phyloP scores from a whole-genome alignment of 2,888 invertebrate genomes.

The Pelosia muscerda region DNA sequence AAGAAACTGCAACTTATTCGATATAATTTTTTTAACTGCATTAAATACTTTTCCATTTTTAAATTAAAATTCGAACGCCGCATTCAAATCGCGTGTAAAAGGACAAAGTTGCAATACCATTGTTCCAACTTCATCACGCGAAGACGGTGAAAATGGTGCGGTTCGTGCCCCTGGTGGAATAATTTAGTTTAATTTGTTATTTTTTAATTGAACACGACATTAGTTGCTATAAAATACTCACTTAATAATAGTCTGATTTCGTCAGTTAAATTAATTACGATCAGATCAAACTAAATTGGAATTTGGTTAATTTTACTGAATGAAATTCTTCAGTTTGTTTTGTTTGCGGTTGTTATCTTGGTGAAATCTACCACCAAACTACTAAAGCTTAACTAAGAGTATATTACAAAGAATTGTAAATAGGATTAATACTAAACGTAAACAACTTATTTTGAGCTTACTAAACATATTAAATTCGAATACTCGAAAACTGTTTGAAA shows the following conservation, averaged over 20 bases:
- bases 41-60: conserved; percentile 9
- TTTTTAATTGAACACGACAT: conserved; percentile 37
- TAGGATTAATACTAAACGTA: too few relatives aligned
- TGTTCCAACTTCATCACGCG: conserved; percentile 69
- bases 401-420: too few relatives aligned
- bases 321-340: background rate
- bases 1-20: too few relatives aligned
- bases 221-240: conserved; percentile 24
- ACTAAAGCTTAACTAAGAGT: background rate
- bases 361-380: background rate
- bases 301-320: background rate
- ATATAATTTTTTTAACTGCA: background rate
- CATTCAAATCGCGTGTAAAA: conserved; percentile 55
- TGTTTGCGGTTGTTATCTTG: background rate
- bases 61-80: conserved; percentile 42
- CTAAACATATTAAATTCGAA: background rate
- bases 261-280: background rate
- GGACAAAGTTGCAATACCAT: conserved; percentile 53
- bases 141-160: conserved; percentile 65
- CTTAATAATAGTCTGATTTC: too few relatives aligned
- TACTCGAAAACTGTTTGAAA: background rate
- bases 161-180: conserved; percentile 44
- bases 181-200: conserved; percentile 39
- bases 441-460: too few relatives aligned
- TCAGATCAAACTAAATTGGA: background rate